Base-by-base conservation (phyloP, 2,888 invertebrate genomes). In the Ophioninae sp. region DNA sequence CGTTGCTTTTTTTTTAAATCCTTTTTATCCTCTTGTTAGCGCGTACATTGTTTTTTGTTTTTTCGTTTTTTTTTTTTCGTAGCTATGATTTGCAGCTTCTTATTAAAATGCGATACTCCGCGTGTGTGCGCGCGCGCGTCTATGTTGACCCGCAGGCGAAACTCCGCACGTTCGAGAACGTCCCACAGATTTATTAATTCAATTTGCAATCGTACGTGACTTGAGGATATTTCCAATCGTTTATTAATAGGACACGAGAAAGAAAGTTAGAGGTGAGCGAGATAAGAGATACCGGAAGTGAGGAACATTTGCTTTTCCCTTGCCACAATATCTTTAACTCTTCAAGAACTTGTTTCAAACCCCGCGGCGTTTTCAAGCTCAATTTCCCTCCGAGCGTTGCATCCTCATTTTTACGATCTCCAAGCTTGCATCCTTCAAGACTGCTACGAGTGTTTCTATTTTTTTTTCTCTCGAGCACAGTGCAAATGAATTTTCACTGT, bases 131-230 rank as follows among this genome's bases (percentile, higher is more conserved):
- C 1, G 30, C 30, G 30, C 30, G 30, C 30, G 30, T 3, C 2
- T 30, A 37, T 9, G 58, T 58, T 73, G 39, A 81, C 56, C 81
- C 39, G 44, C 23, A 37, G 67, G 65, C 73, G 71, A 74, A 71
- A 81, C 71, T 67, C 79, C 77, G 41, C 77, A 61, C 44, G 80
- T 68, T 74, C 73, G 69, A 41, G 74, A 74, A 74, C 69, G 71
- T 78, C 61, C 23, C 41, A 2, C 75, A 64, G 79, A 84, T 84
- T 84, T 81, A 84, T 84, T 79, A 79, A 84, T 84, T 84, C 84
- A 84, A 84, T 84, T 84, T 79, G 75, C 81, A 67, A 81, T 76
- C 68, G 72, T 58, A 51, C 63, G 7, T 67, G 22, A 37, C 73
- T 61, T 67, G 65, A 23, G 71, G 67, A n/a, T 59, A 61, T 68